A percentile compares a stretch with the other conserved stretches of the same genome.
phyloP scores from a whole-genome alignment of 2,888 invertebrate species.

The Drosophila prostipennis region DNA sequence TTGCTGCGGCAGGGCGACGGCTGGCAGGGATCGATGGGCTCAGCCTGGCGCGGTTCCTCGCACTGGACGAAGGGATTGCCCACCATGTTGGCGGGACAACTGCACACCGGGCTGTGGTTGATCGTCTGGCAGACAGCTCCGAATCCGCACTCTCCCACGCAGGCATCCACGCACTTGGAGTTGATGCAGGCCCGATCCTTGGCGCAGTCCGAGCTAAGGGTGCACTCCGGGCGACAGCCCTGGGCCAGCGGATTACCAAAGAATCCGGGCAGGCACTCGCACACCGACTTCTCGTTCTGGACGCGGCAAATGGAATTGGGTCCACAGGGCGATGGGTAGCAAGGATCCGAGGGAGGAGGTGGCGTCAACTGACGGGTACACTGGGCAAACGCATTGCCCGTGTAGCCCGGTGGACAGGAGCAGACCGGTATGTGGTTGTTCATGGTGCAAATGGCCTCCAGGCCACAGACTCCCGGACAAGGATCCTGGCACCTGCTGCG shows the following conservation, averaged over 20 bases:
- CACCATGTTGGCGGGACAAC: constrained; percentile 89
- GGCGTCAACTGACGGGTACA: constrained; percentile 83
- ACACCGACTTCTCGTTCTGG: constrained; percentile 86
- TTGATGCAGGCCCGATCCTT: constrained; percentile 90
- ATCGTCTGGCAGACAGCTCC: constrained; percentile 91
- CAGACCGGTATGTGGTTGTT: constrained; percentile 89
- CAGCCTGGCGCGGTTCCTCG: constrained; percentile 80
- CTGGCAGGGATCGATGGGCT: constrained; percentile 90
- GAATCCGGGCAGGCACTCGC: constrained; percentile 91
- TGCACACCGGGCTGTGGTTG: constrained; percentile 94
- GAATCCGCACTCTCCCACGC: constrained; percentile 91
- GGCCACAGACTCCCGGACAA: constrained; percentile 92
- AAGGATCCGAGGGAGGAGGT: constrained; percentile 85
- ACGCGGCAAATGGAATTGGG: constrained; percentile 89
- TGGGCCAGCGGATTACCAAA: constrained; percentile 88
- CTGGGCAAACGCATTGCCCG: constrained; percentile 88
- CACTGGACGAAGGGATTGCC: constrained; percentile 93
- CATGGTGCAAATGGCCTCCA: constrained; percentile 91
- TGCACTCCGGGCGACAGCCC: constrained; percentile 92
- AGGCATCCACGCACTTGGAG: constrained; percentile 92
- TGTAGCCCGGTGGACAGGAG: constrained; percentile 87
- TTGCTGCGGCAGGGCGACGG: constrained; percentile 93
- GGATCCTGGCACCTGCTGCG: constrained; percentile 93
- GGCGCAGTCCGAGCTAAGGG: constrained; percentile 92
- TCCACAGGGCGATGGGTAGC: constrained; percentile 91